Evolutionary conservation across 2,888 invertebrate genomes (phyloP).

Genomic region (Cabera pusaria): DNA sequence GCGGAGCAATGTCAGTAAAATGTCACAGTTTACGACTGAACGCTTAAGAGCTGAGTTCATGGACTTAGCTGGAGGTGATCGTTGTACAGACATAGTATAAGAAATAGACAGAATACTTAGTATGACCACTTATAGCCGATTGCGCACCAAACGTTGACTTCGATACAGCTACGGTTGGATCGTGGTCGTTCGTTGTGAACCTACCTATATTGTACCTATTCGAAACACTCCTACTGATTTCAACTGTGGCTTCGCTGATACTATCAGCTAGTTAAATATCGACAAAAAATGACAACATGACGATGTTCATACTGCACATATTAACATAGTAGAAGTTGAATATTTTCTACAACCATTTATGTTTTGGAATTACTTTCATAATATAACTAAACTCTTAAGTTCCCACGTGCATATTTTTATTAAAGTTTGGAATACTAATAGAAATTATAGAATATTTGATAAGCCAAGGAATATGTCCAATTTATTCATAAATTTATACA

Average conservation of each 20-base stretch:
- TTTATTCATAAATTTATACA: too few relatives aligned
- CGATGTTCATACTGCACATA: slow-evolving; percentile 19
- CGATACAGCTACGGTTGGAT: too few relatives aligned
- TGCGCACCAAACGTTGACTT: neutral
- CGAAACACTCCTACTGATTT: neutral
- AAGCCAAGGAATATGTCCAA: neutral
- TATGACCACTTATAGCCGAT: neutral
- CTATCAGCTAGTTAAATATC: slow-evolving; percentile 30
- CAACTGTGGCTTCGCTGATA: slow-evolving; percentile 3
- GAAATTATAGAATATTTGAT: slow-evolving; percentile 3
- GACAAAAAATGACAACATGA: slow-evolving; percentile 30
- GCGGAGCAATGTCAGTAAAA: slow-evolving; percentile 70
- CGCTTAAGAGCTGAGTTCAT: slow-evolving; percentile 63
- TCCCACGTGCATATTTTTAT: slow-evolving; percentile 8
- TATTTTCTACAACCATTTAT: slow-evolving; percentile 4
- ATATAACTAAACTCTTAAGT: slow-evolving; percentile 2
- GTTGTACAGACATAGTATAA: slow-evolving; percentile 3
- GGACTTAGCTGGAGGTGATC: slow-evolving; percentile 42
- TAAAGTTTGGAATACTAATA: slow-evolving; percentile 3
- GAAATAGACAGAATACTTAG: slow-evolving; percentile 1
- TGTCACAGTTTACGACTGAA: slow-evolving; percentile 69
- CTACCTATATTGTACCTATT: too few relatives aligned
- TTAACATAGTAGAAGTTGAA: slow-evolving; percentile 6
- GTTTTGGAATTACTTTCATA: slow-evolving; percentile 5
- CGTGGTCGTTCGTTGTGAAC: too few relatives aligned